A percentile compares a stretch with the other conserved stretches of the same genome.
phyloP scores from a whole-genome alignment of 2,888 invertebrate genomes.

The Tipula helvola region DNA sequence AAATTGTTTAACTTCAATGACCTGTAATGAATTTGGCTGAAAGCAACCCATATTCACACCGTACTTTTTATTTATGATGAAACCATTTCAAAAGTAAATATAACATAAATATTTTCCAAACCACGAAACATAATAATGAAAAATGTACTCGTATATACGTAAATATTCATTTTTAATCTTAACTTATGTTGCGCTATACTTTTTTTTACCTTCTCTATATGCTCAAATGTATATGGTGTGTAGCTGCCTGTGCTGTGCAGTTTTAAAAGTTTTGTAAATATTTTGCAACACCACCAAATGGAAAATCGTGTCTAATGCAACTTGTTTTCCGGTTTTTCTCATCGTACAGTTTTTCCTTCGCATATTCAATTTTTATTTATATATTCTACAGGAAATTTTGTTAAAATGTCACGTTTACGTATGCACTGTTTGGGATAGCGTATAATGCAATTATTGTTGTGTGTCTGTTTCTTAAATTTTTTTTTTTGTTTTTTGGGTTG shows the following conservation, averaged over 20 bases:
- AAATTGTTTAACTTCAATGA: too few species aligned
- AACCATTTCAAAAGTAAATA: background rate
- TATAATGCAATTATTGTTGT: background rate
- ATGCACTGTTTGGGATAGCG: background rate
- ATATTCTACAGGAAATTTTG: background rate
- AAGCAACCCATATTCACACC: too few species aligned
- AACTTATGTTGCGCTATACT: background rate
- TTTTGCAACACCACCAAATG: background rate
- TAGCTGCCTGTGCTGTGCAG: background rate
- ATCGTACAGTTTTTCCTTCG: background rate
- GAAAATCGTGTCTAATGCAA: background rate
- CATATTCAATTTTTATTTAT: background rate
- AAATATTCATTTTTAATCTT: background rate
- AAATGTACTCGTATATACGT: background rate
- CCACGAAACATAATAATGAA: background rate
- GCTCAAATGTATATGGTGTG: too few species aligned
- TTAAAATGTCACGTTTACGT: background rate
- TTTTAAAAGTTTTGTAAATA: background rate
- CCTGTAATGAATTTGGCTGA: too few species aligned
- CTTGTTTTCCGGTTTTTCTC: background rate
- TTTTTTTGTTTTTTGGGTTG: background rate
- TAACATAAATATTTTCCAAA: background rate
- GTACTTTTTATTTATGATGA: background rate
- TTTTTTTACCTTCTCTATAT: background rate
- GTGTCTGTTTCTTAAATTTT: background rate